Evolutionary conservation across 2,113 vertebrate species (phyloP), one percentile per base, ranked within the genome.

Genomic region (Cryptotis parvus): DNA sequence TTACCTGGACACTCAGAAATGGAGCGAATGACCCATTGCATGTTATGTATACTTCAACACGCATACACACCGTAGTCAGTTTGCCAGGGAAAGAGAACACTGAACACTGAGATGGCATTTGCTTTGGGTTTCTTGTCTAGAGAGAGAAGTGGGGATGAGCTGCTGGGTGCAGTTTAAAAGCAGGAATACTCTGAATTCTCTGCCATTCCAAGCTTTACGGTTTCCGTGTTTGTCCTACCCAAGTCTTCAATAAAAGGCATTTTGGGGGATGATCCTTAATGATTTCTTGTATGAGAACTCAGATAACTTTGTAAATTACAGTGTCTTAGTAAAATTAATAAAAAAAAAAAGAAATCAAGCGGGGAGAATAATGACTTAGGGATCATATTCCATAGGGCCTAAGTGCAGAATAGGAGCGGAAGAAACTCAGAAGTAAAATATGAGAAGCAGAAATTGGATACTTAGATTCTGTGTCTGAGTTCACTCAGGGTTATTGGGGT

Each of bases 391-490:
- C 35, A 29, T 43, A 55, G 9, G 58, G 35, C 31, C n/a, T 79
- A 14, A 58, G 75, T 35, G 49, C 37, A 80, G 92, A 78, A 24
- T 52, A 35, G 39, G 41, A 69, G 39, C 31, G 27, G 7, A 41
- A 87, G 69, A 6, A n/a, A 77, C 4, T 22, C 66, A 70, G 65
- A 83, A 39, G 61, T 14, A 82, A 82, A 90, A 61, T 27, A 24
- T 31, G 45, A 83, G 29, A 70, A 83, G 85, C n/a, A 69, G 33
- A 39, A 61, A 70, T 18, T 84, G 78, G 27, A 58, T 87, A 81
- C 37, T 58, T 37, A 37, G 74, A n/a, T 45, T 37, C 0, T 35
- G 61, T 18, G n/a, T 31, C n/a, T n/a, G 52, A 37, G 7, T 76
- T 76, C 68, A 27, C 52, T 88, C 73, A 74, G 49, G 49, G 31